A percentile compares a stretch with the other conserved stretches of the same genome.
These are phyloP conservation scores for Acrobasis repandana DNA, from an alignment of 2,888 invertebrate species.

Conservation along the genomic window DNA sequence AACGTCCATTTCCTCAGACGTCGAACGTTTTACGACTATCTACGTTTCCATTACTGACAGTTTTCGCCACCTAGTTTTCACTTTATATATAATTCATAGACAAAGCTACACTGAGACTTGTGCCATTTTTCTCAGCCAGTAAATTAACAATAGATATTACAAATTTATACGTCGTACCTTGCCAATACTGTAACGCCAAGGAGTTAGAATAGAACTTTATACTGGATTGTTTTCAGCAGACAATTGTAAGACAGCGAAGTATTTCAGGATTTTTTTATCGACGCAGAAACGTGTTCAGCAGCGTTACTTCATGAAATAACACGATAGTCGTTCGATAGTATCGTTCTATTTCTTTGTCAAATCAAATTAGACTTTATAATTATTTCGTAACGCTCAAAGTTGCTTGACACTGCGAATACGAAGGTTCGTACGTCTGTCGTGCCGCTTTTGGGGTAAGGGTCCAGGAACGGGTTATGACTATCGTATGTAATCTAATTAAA, in stretches of 20 bases:
- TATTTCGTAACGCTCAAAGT: no score
- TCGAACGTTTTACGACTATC: background rate
- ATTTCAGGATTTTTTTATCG: slow-evolving; percentile 16
- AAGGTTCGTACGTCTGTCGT: no score
- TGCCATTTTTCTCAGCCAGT: slow-evolving; percentile 7
- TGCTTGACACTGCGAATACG: no score
- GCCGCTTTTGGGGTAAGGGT: no score
- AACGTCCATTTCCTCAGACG: background rate
- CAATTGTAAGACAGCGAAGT: slow-evolving; percentile 11
- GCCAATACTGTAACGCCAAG: slow-evolving; percentile 11
- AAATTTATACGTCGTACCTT: slow-evolving; percentile 14
- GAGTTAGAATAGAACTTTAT: background rate
- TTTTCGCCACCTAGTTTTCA: background rate
- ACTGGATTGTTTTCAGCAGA: slow-evolving; percentile 15
- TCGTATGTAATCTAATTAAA: no score
- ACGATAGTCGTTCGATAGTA: no score
- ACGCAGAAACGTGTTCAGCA: background rate
- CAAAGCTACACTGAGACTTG: background rate
- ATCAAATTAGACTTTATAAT: no score
- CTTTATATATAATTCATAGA: background rate
- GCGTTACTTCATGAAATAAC: no score
- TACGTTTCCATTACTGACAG: background rate
- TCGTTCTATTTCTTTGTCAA: no score
- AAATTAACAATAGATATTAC: slow-evolving; percentile 9
- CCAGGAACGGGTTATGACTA: no score